Percentiles rank a stretch among this genome's conserved stretches.
These are phyloP conservation scores for Agrotis exclamationis DNA, from an alignment of 2,888 invertebrate species.

Conservation along the genomic window DNA sequence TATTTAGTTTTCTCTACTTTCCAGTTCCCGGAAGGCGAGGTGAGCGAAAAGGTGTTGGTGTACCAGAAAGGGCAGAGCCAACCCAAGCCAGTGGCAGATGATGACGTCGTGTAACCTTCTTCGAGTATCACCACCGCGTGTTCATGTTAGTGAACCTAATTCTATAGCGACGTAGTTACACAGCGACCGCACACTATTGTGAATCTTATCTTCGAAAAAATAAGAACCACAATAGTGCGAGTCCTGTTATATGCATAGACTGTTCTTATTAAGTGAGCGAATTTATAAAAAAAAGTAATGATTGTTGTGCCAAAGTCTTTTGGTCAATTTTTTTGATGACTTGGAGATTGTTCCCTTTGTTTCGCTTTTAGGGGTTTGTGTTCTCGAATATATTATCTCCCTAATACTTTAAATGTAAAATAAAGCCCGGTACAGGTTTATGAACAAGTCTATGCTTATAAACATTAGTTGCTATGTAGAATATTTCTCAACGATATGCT, in stretches of 20 bases:
- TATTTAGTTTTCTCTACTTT: conserved; percentile 13
- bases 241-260: conserved; percentile 50
- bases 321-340: conserved; percentile 12
- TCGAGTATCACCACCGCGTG: conserved; percentile 18
- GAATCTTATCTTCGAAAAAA: conserved; percentile 2
- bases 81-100: conserved; percentile 70
- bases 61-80: conserved; percentile 74
- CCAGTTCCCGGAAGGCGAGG: conserved; percentile 86
- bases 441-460: conserved; percentile 47
- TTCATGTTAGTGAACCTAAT: conserved; percentile 54
- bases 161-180: conserved; percentile 42
- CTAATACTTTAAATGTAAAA: neutral
- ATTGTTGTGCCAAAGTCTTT: conserved; percentile 32
- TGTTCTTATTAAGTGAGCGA: conserved; percentile 22
- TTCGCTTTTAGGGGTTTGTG: neutral
- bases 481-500: conserved; percentile 31
- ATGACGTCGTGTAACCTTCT: conserved; percentile 73
- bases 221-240: conserved; percentile 35
- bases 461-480: conserved; percentile 29
- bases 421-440: conserved; percentile 29
- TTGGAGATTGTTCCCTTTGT: conserved; percentile 2
- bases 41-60: conserved; percentile 83
- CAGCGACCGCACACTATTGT: conserved; percentile 20
- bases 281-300: neutral
- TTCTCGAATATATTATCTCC: neutral